Conservation (phyloP, 2,888 invertebrate species). For the Hypsopygia costalis region DNA sequence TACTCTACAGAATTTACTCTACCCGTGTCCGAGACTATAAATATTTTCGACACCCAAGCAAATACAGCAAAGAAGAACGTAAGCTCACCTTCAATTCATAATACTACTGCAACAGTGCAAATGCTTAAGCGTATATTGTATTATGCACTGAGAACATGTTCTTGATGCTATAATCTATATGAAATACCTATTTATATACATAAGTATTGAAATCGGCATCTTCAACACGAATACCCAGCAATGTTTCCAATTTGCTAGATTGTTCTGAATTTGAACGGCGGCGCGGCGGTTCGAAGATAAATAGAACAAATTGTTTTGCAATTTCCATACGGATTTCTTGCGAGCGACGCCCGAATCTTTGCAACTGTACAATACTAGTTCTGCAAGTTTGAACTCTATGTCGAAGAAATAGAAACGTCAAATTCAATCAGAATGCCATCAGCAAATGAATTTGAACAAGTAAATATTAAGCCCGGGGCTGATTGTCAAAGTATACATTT, state of each 20-base stretch:
- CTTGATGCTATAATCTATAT: no score
- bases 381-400: conserved; percentile 10
- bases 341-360: conserved; percentile 1
- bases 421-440: background rate
- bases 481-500: conserved; percentile 8
- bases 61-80: no score
- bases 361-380: background rate
- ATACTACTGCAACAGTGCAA: no score
- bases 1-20: no score
- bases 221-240: conserved; percentile 19
- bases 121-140: no score
- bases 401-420: background rate
- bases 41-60: no score
- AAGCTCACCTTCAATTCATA: no score
- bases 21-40: no score
- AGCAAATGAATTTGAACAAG: conserved; percentile 6
- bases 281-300: conserved; percentile 20
- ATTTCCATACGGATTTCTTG: conserved; percentile 18
- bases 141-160: no score
- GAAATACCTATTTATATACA: background rate
- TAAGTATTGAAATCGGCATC: conserved; percentile 12
- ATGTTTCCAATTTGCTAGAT: conserved; percentile 33
- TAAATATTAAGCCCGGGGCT: conserved; percentile 8
- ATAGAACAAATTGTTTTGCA: conserved; percentile 24
- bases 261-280: conserved; percentile 24